Evolutionary conservation across 2,888 invertebrate genomes (phyloP), one percentile per base, ranked within the genome.

Genomic region (Arge pagana): DNA sequence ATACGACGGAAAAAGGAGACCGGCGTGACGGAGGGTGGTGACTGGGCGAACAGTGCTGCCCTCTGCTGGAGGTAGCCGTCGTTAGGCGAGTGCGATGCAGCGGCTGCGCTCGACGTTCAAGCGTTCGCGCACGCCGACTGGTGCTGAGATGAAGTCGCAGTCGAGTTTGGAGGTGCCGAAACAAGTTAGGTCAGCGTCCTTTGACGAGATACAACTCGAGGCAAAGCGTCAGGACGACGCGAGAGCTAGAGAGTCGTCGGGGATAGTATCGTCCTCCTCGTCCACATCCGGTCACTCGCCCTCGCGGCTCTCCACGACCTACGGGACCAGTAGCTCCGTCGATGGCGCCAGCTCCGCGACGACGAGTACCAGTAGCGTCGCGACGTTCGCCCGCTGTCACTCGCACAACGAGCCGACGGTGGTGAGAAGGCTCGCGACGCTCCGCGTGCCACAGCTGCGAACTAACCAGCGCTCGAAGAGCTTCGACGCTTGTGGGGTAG

Each of bases 81-180:
- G 45, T 31, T 33, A 45, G 33, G 23, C 45, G 45, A n/a, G 57
- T 48, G 79, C 77, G 74, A 88, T 88, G 88, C 87, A 88, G 81
- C 84, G 85, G 75, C 82, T 92, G 82, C 87, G 90, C 76, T 88
- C 89, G 77, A 91, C 91, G 60, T 90, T 92, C 83, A 90, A 88
- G 80, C 85, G 92, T 74, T 91, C 91, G 76, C 86, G 88, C 71
- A 92, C 92, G 63, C 92, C 92, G 59, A 93, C 91, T 58, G 90
- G 91, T 63, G 88, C 89, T 72, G 92, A 93, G 80, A 92, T 92
- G 91, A 92, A 92, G 83, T 89, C 89, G 62, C 92, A 92, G 76
- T 91, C 90, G 79, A 92, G 91, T 78, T 85, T 93, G 67, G 93
- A 93, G 77, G 91, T 93, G 67, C 93, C 93, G 62, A 90, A 90